A percentile compares a stretch with the other conserved stretches of the same genome.
Evolutionary conservation across 2,797 vertebrate species (phyloP).

Genomic region (Falco novaeseelandiae): DNA sequence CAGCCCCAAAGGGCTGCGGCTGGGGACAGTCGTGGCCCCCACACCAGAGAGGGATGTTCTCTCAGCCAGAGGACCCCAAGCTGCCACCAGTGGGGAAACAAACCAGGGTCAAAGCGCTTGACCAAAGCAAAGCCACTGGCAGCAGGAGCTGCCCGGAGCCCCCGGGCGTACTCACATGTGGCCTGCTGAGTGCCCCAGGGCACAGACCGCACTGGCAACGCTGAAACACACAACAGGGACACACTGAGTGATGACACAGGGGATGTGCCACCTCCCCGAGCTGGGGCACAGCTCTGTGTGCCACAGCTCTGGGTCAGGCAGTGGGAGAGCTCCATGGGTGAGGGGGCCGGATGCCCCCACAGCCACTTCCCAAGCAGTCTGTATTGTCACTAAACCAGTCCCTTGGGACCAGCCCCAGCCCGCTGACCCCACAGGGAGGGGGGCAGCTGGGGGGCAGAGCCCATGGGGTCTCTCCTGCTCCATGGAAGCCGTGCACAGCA

Average conservation of each 20-base stretch:
- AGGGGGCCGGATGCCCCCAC: not conserved
- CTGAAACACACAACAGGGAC: slow-evolving; percentile 75
- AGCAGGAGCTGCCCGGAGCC: not conserved
- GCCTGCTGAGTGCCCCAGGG: slow-evolving; percentile 70
- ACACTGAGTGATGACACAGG: not conserved
- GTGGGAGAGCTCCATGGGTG: not conserved
- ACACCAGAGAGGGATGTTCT: not conserved
- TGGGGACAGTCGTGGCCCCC: not conserved
- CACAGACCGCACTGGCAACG: slow-evolving; percentile 71
- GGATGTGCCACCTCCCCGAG: not conserved
- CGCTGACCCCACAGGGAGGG: rapidly evolving
- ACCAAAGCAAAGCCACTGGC: not conserved
- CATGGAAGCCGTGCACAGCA: not conserved
- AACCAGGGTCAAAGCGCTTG: not conserved
- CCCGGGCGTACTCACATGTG: slow-evolving; percentile 78
- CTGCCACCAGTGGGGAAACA: not conserved
- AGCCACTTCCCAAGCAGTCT: not conserved
- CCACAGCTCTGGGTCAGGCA: not conserved
- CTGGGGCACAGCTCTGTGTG: not conserved
- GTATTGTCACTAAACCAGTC: not conserved
- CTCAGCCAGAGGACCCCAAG: not conserved
- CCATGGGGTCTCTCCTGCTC: not conserved
- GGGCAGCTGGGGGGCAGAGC: not conserved
- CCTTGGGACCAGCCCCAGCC: not conserved
- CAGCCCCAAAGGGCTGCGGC: not conserved